These are phyloP conservation scores for Macrotis lagotis DNA, from an alignment of 2,113 vertebrate species.

Conservation along the genomic window DNA sequence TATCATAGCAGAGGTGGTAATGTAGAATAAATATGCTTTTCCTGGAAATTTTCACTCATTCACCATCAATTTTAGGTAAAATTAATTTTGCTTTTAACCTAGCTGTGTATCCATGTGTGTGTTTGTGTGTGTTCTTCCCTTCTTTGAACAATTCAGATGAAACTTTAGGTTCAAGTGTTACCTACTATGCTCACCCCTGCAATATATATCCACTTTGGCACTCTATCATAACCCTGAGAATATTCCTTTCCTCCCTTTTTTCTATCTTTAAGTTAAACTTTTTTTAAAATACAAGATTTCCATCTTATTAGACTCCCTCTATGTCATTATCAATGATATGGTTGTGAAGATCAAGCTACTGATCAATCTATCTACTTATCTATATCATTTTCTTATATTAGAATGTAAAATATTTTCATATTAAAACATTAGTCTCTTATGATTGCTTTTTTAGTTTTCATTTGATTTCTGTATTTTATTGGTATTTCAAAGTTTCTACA, in stretches of 20 bases:
- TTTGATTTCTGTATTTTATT: not conserved
- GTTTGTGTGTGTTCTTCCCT: not conserved
- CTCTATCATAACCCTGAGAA: not conserved
- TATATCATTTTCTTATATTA: not conserved
- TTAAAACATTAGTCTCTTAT: not conserved
- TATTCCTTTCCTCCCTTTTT: not conserved
- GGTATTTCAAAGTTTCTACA: not conserved
- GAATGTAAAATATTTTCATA: not conserved
- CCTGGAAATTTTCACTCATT: not conserved
- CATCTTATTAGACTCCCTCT: not conserved
- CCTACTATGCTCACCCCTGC: not conserved
- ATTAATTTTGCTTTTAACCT: not conserved
- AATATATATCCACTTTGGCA: not conserved
- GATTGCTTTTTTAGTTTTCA: not conserved
- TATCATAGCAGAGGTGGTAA: not conserved
- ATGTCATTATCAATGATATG: not conserved
- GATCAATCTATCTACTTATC: not conserved
- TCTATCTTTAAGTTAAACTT: not conserved
- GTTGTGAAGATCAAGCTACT: not conserved
- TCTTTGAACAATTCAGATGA: not conserved
- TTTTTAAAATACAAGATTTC: no score
- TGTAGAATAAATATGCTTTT: not conserved
- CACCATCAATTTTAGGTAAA: not conserved
- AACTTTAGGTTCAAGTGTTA: not conserved
- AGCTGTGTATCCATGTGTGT: not conserved